Evolutionary conservation across 2,113 vertebrate species (phyloP), one percentile per base, ranked within the genome.

Genomic region (Oreochromis niloticus): DNA sequence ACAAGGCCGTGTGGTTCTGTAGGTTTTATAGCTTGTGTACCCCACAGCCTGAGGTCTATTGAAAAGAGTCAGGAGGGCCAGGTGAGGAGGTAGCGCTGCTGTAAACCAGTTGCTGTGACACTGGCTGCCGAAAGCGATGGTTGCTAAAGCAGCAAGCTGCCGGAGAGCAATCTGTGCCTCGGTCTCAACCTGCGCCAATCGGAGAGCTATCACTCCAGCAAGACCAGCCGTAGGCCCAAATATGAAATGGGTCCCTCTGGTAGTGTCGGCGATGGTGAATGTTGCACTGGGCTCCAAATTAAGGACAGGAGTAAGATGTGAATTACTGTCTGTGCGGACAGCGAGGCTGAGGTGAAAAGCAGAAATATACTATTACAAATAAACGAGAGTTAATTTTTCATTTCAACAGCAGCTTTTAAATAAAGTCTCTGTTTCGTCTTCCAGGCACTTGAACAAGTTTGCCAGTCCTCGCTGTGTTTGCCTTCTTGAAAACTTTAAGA

Each of bases 261-360:
- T 95, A 94, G 95, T 95, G 96, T 96, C 95, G 96, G 95, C 61
- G 43, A 86, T 94, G 96, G 97, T 96, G 96, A 97, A 95, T 95
- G 97, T 96, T 96, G 97, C 96, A 56, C 86, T 85, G 78, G 82
- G 81, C 75, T 95, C 93, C 92, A 85, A 92, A 55, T 32, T 73
- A 89, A 87, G 91, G 81, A 83, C 52, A 14, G 92, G 88, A 96
- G 97, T 95, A 92, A 91, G 89, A 56, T 96, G 97, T 92, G 96
- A 97, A 96, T 95, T 97, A 97, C 96, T 97, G 97, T 97, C 97
- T 97, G 97, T 97, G 96, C 96, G 97, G 95, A 97, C 97, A 97
- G 97, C 96, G 95, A 97, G 97, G 97, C 98, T 99, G 98, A 99
- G 97, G 97, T 97, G 98, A 97, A 98, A 96, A 98, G 93, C 93